Evolutionary conservation across 2,113 vertebrate species (phyloP).

Genomic region (Erpornis zantholeuca): DNA sequence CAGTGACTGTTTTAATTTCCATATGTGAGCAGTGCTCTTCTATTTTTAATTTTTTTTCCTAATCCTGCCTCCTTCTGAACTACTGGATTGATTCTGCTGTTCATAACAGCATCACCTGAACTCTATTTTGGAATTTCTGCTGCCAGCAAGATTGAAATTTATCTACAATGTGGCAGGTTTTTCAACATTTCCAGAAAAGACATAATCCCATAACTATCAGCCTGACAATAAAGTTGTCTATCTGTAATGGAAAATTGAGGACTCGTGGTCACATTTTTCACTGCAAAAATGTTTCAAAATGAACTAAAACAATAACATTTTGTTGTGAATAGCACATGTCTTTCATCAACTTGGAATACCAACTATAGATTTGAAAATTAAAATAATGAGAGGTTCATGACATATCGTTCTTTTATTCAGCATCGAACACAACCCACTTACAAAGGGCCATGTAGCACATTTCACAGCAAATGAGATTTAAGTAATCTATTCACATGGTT

Average conservation of each 20-base stretch:
- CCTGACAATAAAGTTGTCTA: slow-evolving; percentile 51
- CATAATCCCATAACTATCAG: slow-evolving; percentile 29
- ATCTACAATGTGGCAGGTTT: slow-evolving; percentile 48
- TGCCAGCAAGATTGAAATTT: slow-evolving; percentile 37
- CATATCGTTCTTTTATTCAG: neutral
- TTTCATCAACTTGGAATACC: slow-evolving; percentile 41
- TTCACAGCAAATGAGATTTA: slow-evolving; percentile 38
- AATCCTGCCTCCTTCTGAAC: slow-evolving; percentile 42
- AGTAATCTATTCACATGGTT: slow-evolving; percentile 28
- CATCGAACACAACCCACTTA: neutral
- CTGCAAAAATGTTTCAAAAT: slow-evolving; percentile 17
- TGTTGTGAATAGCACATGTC: neutral
- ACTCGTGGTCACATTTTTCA: slow-evolving; percentile 28
- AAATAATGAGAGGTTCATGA: slow-evolving; percentile 31
- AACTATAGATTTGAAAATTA: slow-evolving; percentile 2
- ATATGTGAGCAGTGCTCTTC: slow-evolving; percentile 44
- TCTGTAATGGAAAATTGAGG: slow-evolving; percentile 44
- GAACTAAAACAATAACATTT: slow-evolving; percentile 22
- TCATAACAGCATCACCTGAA: slow-evolving; percentile 48
- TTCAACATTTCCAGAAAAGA: slow-evolving; percentile 43
- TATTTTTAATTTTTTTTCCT: slow-evolving; percentile 22
- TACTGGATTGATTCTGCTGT: slow-evolving; percentile 55
- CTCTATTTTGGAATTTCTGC: slow-evolving; percentile 32
- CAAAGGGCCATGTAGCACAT: neutral
- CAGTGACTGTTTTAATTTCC: slow-evolving; percentile 72